Percentiles rank a stretch among this genome's conserved stretches.
These are phyloP conservation scores for Steinernema hermaphroditum DNA, from an alignment of 2,888 invertebrate species.

Conservation along the genomic window DNA sequence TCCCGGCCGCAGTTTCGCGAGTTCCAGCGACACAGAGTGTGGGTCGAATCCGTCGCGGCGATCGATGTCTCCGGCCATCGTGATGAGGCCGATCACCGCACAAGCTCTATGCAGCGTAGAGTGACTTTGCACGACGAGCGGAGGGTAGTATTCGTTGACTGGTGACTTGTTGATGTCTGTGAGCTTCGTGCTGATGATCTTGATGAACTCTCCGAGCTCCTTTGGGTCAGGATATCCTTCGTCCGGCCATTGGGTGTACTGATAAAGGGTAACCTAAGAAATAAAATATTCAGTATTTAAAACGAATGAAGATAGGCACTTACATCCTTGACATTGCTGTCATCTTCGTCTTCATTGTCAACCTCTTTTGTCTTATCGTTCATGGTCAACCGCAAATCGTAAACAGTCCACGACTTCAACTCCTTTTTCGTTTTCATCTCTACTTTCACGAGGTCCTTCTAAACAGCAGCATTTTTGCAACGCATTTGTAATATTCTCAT, in stretches of 20 bases:
- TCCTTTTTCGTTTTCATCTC: constrained; percentile 6
- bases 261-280: neutral
- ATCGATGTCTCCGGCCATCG: constrained; percentile 21
- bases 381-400: constrained; percentile 20
- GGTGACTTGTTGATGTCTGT: constrained; percentile 10
- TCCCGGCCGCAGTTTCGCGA: neutral
- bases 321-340: neutral
- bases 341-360: constrained; percentile 32
- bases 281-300: too few relatives aligned
- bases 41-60: constrained; percentile 28
- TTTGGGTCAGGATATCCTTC: constrained; percentile 1
- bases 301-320: neutral
- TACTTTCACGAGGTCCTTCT: neutral
- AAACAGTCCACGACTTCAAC: neutral
- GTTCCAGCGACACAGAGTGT: constrained; percentile 1
- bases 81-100: neutral
- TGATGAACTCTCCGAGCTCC: constrained; percentile 5
- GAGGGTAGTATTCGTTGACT: constrained; percentile 21
- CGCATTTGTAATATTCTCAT: too few relatives aligned
- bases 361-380: constrained; percentile 12
- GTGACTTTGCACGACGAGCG: neutral
- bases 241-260: constrained; percentile 18
- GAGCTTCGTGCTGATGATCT: neutral
- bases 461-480: too few relatives aligned
- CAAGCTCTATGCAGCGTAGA: too few relatives aligned